Conservation (phyloP, 2,113 vertebrate genomes). For the Jacana jacana region DNA sequence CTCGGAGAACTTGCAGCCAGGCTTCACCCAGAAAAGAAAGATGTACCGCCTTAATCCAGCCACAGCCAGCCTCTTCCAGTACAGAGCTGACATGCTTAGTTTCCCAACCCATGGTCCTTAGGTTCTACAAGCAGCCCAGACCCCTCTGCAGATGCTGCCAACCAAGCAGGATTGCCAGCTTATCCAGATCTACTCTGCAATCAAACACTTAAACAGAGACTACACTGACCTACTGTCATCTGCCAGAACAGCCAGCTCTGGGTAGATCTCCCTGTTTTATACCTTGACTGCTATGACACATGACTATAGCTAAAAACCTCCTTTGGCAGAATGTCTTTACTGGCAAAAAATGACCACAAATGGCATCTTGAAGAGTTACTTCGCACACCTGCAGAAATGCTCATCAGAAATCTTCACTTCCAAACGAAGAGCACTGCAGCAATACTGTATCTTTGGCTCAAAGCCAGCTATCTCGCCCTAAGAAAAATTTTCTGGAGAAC, state of each 20-base stretch:
- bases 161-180: background rate
- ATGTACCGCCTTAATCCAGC: background rate
- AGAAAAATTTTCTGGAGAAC: background rate
- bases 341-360: background rate
- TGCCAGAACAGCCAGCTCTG: background rate
- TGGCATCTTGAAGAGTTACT: background rate
- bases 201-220: background rate
- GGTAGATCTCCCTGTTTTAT: background rate
- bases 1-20: background rate
- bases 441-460: background rate
- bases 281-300: background rate
- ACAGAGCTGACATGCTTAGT: background rate
- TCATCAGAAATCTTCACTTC: background rate
- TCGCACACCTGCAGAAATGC: accelerated
- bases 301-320: background rate
- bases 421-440: background rate
- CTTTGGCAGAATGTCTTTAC: background rate
- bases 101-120: background rate
- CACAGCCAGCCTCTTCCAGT: background rate
- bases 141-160: background rate
- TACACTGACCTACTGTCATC: background rate
- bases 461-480: background rate
- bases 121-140: background rate
- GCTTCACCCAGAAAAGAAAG: background rate
- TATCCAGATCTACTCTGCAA: background rate